Evolutionary conservation across 92 coral and sea anemone species (phyloP).

Genomic region (Epizoanthus stellaris): DNA sequence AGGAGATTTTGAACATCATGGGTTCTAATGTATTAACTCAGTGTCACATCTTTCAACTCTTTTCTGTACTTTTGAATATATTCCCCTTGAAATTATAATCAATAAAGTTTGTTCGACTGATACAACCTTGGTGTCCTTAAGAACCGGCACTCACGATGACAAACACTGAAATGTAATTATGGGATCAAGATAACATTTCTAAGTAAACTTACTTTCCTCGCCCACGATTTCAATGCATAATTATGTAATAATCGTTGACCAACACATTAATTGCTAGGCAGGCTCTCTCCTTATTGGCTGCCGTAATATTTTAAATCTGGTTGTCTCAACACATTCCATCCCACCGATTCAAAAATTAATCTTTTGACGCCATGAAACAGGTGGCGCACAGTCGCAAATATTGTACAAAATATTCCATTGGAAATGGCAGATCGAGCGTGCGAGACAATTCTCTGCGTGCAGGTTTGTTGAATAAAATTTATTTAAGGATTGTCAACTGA

Average conservation of each 20-base stretch:
- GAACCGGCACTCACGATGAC: too few relatives aligned
- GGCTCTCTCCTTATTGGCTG: neutral
- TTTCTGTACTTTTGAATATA: too few relatives aligned
- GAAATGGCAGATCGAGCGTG: neutral
- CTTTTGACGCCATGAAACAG: conserved; percentile 13
- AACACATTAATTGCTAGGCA: neutral
- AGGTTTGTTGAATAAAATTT: neutral
- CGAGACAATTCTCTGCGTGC: neutral
- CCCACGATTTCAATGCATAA: neutral
- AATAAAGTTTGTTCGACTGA: too few relatives aligned
- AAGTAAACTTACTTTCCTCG: neutral
- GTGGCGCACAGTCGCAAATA: neutral
- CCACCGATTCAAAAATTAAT: conserved; percentile 7
- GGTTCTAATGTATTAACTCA: too few relatives aligned
- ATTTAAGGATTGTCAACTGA: neutral
- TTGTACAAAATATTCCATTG: neutral
- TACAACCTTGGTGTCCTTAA: too few relatives aligned
- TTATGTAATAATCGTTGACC: neutral
- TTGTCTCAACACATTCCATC: conserved; percentile 1
- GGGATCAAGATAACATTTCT: neutral
- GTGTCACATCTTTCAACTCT: too few relatives aligned
- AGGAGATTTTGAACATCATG: too few relatives aligned
- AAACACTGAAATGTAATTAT: too few relatives aligned
- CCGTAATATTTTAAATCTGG: neutral
- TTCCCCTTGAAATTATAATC: too few relatives aligned